Evolutionary conservation across 2,888 invertebrate genomes (phyloP).

Genomic region (Apotomis betuletana): DNA sequence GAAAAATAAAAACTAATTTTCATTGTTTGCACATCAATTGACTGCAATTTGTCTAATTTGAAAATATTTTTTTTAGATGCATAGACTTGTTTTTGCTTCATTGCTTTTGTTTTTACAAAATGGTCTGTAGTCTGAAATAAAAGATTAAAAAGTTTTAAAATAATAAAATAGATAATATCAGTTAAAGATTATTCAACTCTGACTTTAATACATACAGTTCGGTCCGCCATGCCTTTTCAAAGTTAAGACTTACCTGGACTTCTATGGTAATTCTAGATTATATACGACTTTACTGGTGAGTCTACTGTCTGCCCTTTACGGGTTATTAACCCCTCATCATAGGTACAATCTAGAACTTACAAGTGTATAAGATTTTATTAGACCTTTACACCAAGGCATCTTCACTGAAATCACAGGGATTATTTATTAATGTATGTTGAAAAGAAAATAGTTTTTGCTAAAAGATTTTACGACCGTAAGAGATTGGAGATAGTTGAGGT

Average conservation of each 20-base stretch:
- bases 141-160: not conserved
- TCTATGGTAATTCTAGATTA: not conserved
- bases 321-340: slow-evolving; percentile 51
- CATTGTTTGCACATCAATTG: no score
- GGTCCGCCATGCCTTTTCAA: not conserved
- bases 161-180: not conserved
- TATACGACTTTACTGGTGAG: not conserved
- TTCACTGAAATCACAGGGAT: not conserved
- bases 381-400: slow-evolving; percentile 11
- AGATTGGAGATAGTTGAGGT: slow-evolving; percentile 5
- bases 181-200: not conserved
- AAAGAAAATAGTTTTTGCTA: slow-evolving; percentile 9
- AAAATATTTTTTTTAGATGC: no score
- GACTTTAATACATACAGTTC: not conserved
- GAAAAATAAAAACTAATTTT: no score
- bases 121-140: no score
- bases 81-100: no score
- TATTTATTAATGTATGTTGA: slow-evolving; percentile 18
- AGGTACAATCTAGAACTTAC: slow-evolving; percentile 54
- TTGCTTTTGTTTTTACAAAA: no score
- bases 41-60: no score
- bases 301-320: slow-evolving; percentile 49
- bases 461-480: not conserved
- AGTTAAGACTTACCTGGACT: not conserved
- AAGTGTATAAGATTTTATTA: slow-evolving; percentile 40